Percentiles rank a stretch among this genome's conserved stretches.
Evolutionary conservation across 2,888 invertebrate genomes (phyloP).

Genomic region (Apantesis nais): DNA sequence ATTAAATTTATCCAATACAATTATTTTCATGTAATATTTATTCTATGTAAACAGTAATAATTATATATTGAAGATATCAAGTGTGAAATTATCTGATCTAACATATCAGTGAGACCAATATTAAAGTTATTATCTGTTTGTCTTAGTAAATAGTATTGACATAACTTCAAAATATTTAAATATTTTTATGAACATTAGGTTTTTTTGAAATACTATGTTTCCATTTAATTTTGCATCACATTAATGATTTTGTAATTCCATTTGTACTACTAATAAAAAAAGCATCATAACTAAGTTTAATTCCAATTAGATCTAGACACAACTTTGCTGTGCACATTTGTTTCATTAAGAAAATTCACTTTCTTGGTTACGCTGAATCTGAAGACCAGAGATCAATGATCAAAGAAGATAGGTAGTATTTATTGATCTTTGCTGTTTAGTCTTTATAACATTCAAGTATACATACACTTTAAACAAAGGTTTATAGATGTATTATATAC

Average conservation of each 20-base stretch:
- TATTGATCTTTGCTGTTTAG: background rate
- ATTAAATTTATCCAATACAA: background rate
- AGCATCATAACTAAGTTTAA: background rate
- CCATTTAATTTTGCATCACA: background rate
- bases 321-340: background rate
- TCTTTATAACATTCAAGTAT: background rate
- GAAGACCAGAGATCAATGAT: background rate
- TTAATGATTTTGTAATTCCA: background rate
- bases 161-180: slow-evolving; percentile 33
- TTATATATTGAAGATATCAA: background rate
- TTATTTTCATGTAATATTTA: background rate
- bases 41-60: background rate
- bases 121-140: background rate
- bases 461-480: background rate
- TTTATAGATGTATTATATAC: background rate
- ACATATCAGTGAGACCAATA: background rate
- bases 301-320: background rate
- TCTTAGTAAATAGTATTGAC: slow-evolving; percentile 30
- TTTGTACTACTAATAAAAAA: background rate
- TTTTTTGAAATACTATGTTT: no score
- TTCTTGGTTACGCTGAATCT: background rate
- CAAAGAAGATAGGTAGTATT: background rate
- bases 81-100: background rate
- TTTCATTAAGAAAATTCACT: background rate
- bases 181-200: no score